Base-by-base conservation (phyloP, 2,797 vertebrate genomes). In the Argentina silus region DNA sequence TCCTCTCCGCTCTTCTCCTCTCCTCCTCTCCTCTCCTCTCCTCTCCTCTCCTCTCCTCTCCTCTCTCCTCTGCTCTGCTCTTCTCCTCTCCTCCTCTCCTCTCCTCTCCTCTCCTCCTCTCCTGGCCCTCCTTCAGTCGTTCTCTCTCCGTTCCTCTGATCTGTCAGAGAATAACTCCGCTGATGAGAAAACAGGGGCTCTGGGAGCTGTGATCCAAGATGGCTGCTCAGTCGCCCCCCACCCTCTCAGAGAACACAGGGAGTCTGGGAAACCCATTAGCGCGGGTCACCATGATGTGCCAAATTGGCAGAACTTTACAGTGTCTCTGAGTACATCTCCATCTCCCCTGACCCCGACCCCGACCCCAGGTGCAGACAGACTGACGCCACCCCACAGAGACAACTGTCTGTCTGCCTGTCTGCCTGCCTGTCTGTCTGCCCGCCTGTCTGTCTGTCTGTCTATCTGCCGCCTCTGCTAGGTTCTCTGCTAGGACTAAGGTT, bases 211-310 rank as follows among this genome's bases (percentile, higher is more conserved):
- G 12, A 69, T 8, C 43, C n/a, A 17, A 12, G 19, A 64, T 15
- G 6, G 12, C 56, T 50, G 12, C 51, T 17, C 55, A 51, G 66
- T 62, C 7, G 21, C 55, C 69, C 36, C 17, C 69, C 7, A 3
- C 21, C 12, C 67, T 51, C 64, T 21, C 42, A 7, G 48, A 23
- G 61, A 19, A 55, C 36, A 19, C 17, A 21, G 67, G 72, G 51
- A 77, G 67, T 70, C 83, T 88, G 88, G 81, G 81, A 87, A 89
- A 88, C 70, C 59, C 66, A 89, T 87, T 74, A 84, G 62, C 56
- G 17, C 7, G 59, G 67, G 69, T 82, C 67, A 19, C 84, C 64
- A 44, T 63, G 78, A 82, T 80, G 79, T 72, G 88, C 78, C 79
- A 81, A 77, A 81, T 76, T 71, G 70, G 70, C 76, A 56, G 27